A percentile compares a stretch with the other conserved stretches of the same genome.
These are phyloP conservation scores for Tapirus terrestris DNA, from an alignment of 2,113 vertebrate genomes.

Conservation along the genomic window DNA sequence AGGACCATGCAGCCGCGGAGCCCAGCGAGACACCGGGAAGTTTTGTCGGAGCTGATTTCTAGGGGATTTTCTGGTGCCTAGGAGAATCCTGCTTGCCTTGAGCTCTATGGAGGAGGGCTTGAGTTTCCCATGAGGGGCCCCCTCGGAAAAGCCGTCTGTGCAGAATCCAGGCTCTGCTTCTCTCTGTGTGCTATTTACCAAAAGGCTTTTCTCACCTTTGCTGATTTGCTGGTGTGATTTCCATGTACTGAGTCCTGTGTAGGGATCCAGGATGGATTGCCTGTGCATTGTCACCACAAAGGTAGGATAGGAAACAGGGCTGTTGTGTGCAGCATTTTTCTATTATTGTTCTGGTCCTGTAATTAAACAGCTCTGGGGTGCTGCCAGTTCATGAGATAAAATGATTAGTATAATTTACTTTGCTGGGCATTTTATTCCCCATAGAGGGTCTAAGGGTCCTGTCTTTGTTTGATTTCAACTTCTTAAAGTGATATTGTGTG, in stretches of 20 bases:
- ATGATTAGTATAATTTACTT: conserved; percentile 82
- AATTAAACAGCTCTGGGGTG: conserved; percentile 82
- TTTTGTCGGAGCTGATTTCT: conserved; percentile 88
- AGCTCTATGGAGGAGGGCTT: conserved; percentile 91
- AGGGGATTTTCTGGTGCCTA: conserved; percentile 88
- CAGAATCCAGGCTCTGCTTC: conserved; percentile 87
- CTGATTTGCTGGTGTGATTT: conserved; percentile 90
- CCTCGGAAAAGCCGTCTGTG: conserved; percentile 87
- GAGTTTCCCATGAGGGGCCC: conserved; percentile 87
- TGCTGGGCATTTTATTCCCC: conserved; percentile 78
- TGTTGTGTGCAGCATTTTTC: conserved; percentile 83
- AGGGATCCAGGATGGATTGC: conserved; percentile 95
- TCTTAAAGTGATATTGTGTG: conserved; percentile 81
- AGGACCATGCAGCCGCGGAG: conserved; percentile 85
- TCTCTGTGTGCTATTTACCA: conserved; percentile 82
- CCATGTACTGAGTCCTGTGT: conserved; percentile 86
- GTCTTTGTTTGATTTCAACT: conserved; percentile 80
- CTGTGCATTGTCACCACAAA: conserved; percentile 99
- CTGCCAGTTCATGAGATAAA: conserved; percentile 82
- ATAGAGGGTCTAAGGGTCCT: conserved; percentile 72
- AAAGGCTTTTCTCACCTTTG: conserved; percentile 86
- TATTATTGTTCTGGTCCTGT: conserved; percentile 81
- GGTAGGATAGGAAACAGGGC: conserved; percentile 91
- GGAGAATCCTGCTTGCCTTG: conserved; percentile 89
- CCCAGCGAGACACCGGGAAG: conserved; percentile 85